Evolutionary conservation across 2,797 vertebrate genomes (phyloP).

Genomic region (Danio aesculapii): DNA sequence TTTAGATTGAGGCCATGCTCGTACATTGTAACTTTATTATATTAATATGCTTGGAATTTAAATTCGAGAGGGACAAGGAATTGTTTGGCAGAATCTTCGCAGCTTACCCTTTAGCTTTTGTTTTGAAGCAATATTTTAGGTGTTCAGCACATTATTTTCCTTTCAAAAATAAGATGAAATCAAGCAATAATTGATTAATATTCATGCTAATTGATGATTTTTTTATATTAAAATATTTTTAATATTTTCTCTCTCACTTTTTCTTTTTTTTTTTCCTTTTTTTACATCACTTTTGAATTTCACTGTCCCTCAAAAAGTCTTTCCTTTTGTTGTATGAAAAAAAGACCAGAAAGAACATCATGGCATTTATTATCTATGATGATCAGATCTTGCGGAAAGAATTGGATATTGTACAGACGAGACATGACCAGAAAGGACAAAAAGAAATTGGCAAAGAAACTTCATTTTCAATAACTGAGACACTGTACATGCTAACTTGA

Average conservation of each 20-base stretch:
- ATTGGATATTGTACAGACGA: constrained; percentile 9
- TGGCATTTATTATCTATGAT: neutral
- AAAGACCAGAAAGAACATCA: neutral
- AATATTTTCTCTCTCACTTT: too few relatives aligned
- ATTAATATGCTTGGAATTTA: neutral
- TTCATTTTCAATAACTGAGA: constrained; percentile 6
- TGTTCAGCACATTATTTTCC: neutral
- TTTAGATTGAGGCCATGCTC: too few relatives aligned
- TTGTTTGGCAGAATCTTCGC: neutral
- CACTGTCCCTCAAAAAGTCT: neutral
- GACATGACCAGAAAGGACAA: neutral
- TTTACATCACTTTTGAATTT: neutral
- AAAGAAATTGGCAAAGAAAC: constrained; percentile 1
- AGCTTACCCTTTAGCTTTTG: neutral
- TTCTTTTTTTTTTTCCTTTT: neutral
- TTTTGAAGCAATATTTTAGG: too few relatives aligned
- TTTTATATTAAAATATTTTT: neutral
- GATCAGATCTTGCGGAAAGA: neutral
- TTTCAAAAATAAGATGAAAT: neutral
- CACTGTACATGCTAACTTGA: neutral
- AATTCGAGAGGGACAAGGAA: neutral
- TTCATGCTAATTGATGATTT: neutral
- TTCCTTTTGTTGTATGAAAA: neutral
- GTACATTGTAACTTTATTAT: neutral
- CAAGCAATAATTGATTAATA: neutral